Conservation (phyloP, 1,140 invertebrate species). For the Brachionus angularis region DNA sequence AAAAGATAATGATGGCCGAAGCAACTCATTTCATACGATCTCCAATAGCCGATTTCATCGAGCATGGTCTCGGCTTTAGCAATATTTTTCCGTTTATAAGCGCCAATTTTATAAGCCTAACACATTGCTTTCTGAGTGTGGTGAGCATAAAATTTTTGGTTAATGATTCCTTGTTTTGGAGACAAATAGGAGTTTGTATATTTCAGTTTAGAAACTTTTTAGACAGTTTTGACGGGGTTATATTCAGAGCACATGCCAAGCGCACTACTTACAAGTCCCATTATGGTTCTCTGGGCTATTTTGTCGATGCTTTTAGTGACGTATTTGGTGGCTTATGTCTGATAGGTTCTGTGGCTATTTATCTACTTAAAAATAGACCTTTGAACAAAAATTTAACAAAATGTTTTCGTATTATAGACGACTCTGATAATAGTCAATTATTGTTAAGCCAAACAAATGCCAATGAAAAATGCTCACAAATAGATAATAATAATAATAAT, state of each 20-base stretch:
- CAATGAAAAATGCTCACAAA: not conserved
- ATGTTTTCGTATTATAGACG: not conserved
- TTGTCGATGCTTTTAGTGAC: conserved; percentile 51
- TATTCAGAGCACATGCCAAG: conserved; percentile 48
- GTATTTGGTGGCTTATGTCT: conserved; percentile 49
- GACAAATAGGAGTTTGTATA: conserved; percentile 50
- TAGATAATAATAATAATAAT: not conserved
- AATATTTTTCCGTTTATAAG: conserved; percentile 52
- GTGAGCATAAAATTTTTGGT: conserved; percentile 50
- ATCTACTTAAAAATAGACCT: conserved; percentile 22
- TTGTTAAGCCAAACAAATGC: not conserved
- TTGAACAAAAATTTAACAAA: conserved; percentile 10
- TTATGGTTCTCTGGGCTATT: conserved; percentile 50
- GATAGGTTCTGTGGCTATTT: conserved; percentile 30
- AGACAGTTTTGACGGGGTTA: conserved; percentile 53
- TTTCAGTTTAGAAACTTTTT: conserved; percentile 52
- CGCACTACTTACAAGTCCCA: conserved; percentile 48
- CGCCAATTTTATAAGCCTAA: conserved; percentile 52
- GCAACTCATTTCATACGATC: conserved; percentile 50
- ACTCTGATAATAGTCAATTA: not conserved
- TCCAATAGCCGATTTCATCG: conserved; percentile 51
- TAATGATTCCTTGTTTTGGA: conserved; percentile 49
- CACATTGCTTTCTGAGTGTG: conserved; percentile 50
- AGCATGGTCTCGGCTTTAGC: conserved; percentile 51
- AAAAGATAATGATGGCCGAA: conserved; percentile 53